A percentile compares a stretch with the other conserved stretches of the same genome.
Evolutionary conservation across 2,113 vertebrate genomes (phyloP).

Genomic region (Cyprinodon variegatus): DNA sequence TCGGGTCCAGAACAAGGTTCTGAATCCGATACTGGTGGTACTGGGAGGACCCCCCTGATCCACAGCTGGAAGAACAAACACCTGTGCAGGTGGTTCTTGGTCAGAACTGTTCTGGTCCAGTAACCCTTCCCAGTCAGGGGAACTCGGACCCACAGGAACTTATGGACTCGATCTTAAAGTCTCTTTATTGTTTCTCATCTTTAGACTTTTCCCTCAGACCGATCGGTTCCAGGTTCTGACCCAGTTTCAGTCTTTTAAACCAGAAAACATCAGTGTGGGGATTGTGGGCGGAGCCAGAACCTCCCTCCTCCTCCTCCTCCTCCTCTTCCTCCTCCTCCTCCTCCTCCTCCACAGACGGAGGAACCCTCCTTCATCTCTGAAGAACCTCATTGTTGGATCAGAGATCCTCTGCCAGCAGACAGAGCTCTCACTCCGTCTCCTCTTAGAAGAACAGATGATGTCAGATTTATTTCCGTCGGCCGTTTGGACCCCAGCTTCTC

Average conservation of each 20-base stretch:
- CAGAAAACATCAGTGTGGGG: background rate
- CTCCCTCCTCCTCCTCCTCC: background rate
- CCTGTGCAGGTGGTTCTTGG: no score
- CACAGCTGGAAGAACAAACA: no score
- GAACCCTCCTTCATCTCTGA: background rate
- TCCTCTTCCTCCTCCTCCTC: background rate
- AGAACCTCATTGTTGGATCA: background rate
- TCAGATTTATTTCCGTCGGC: slow-evolving; percentile 6
- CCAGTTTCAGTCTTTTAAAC: background rate
- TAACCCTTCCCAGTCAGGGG: no score
- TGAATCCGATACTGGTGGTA: background rate
- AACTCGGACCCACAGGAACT: no score
- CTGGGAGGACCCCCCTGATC: background rate
- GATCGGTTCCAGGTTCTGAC: background rate
- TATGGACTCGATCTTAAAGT: no score
- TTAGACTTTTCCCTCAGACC: no score
- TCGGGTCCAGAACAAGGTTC: background rate
- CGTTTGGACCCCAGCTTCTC: slow-evolving; percentile 14
- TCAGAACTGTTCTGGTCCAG: no score
- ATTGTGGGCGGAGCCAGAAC: background rate
- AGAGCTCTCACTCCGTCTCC: background rate
- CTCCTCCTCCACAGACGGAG: slow-evolving; percentile 2
- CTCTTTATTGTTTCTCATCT: no score
- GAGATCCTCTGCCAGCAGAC: background rate
- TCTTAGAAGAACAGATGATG: slow-evolving; percentile 15